A percentile compares a stretch with the other conserved stretches of the same genome.
phyloP scores from a whole-genome alignment of 2,888 invertebrate genomes.

The Candidula unifasciata region DNA sequence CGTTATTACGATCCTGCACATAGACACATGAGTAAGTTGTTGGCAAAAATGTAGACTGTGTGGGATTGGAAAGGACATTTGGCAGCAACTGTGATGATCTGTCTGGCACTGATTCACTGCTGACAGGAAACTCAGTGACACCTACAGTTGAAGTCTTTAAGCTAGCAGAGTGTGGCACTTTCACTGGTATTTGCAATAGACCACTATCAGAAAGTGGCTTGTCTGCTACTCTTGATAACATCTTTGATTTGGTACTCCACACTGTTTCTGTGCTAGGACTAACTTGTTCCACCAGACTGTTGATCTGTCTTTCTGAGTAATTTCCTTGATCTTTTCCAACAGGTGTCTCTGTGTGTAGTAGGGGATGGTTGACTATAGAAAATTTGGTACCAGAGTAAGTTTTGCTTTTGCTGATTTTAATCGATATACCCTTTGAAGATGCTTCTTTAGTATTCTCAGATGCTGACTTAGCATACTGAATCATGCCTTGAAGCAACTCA shows the following conservation, averaged over 20 bases:
- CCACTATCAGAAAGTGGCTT: background rate
- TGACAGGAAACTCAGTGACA: no score
- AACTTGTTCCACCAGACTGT: background rate
- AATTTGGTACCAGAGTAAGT: background rate
- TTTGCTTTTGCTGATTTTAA: background rate
- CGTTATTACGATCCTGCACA: background rate
- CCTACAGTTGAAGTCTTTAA: background rate
- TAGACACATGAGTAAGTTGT: slow-evolving; percentile 21
- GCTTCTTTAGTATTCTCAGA: background rate
- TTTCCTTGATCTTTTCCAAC: background rate
- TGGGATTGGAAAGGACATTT: background rate
- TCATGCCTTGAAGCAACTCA: slow-evolving; percentile 26
- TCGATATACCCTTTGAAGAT: background rate
- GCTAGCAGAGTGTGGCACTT: background rate
- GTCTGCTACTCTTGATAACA: background rate
- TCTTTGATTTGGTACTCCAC: background rate
- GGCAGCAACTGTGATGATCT: background rate
- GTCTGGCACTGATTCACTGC: background rate
- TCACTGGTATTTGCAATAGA: background rate
- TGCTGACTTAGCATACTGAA: background rate
- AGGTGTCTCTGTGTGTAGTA: background rate
- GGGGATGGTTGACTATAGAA: background rate
- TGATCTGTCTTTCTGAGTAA: background rate
- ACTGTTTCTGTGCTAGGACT: background rate
- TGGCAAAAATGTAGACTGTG: background rate